A percentile compares a stretch with the other conserved stretches of the same genome.
phyloP scores from a whole-genome alignment of 64 coral and sea anemone species.

The Platygyra sinensis region DNA sequence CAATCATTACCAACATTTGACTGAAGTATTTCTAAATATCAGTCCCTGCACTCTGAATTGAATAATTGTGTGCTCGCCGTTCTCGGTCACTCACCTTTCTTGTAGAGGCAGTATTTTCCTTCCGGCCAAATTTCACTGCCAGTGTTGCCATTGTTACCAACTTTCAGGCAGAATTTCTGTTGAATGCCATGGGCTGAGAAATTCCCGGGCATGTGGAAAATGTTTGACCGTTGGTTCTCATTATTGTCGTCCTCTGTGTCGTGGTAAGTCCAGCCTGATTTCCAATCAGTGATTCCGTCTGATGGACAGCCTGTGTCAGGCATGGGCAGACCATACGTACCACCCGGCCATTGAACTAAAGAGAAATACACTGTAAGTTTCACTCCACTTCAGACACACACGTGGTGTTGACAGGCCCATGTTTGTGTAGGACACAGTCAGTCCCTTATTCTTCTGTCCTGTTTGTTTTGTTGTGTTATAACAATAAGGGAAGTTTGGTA shows the following conservation, averaged over 20 bases:
- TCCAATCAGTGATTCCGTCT: conserved; percentile 83
- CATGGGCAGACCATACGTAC: conserved; percentile 95
- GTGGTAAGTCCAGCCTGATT: conserved; percentile 95
- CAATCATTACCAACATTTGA: too few relatives aligned
- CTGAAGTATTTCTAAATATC: too few relatives aligned
- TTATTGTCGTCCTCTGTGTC: conserved; percentile 98
- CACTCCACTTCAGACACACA: neutral
- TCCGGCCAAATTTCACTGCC: conserved; percentile 97
- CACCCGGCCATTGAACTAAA: conserved; percentile 92
- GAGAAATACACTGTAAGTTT: neutral
- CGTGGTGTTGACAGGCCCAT: too few relatives aligned
- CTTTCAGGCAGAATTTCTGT: conserved; percentile 96
- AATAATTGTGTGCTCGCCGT: too few relatives aligned
- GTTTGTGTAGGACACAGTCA: too few relatives aligned
- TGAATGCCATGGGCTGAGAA: conserved; percentile 98
- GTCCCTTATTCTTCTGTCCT: too few relatives aligned
- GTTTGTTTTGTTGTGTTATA: too few relatives aligned
- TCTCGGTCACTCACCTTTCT: conserved; percentile 81
- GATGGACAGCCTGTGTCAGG: conserved; percentile 81
- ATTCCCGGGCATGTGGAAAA: conserved; percentile 98
- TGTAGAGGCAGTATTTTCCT: conserved; percentile 98
- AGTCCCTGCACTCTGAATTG: too few relatives aligned
- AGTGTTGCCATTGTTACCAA: conserved; percentile 47
- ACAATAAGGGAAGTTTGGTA: too few relatives aligned
- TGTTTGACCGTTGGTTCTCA: conserved; percentile 88